A percentile compares a stretch with the other conserved stretches of the same genome.
These are phyloP conservation scores for Panthera uncia DNA, from an alignment of 2,113 vertebrate genomes.

Conservation along the genomic window DNA sequence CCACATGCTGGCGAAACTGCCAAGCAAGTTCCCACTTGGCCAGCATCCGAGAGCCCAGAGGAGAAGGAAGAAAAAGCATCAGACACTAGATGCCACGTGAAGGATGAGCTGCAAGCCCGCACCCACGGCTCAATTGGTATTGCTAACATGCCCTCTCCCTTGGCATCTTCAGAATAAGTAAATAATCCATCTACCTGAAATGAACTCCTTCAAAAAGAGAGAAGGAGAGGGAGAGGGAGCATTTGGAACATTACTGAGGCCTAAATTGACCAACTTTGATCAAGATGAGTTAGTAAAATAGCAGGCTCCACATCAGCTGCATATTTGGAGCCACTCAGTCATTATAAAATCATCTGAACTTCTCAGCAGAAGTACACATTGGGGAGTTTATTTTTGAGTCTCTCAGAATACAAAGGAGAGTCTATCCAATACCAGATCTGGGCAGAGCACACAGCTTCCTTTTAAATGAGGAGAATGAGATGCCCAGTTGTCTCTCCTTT, in stretches of 20 bases:
- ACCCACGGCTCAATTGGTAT: neutral
- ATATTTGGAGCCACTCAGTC: conserved; percentile 37
- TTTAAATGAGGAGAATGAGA: conserved; percentile 49
- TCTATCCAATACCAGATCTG: neutral
- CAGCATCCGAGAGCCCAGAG: neutral
- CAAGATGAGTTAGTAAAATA: conserved; percentile 33
- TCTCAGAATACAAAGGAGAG: conserved; percentile 61
- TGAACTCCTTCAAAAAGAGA: conserved; percentile 39
- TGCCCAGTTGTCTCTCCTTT: conserved; percentile 21
- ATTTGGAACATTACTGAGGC: conserved; percentile 21
- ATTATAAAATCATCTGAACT: conserved; percentile 65
- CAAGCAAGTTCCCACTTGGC: neutral
- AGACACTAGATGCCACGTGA: neutral
- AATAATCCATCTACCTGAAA: conserved; percentile 55
- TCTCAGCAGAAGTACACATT: conserved; percentile 48
- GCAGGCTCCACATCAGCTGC: neutral
- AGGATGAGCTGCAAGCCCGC: neutral
- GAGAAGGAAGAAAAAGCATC: neutral
- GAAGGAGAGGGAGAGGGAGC: neutral
- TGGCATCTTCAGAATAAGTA: conserved; percentile 39
- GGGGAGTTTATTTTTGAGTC: conserved; percentile 68
- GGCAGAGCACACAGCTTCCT: conserved; percentile 40
- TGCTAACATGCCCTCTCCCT: neutral
- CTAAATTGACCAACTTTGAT: conserved; percentile 31
- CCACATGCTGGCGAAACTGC: neutral